Conservation (phyloP, 2,797 vertebrate genomes). For the Philypnodon macrostomus region DNA sequence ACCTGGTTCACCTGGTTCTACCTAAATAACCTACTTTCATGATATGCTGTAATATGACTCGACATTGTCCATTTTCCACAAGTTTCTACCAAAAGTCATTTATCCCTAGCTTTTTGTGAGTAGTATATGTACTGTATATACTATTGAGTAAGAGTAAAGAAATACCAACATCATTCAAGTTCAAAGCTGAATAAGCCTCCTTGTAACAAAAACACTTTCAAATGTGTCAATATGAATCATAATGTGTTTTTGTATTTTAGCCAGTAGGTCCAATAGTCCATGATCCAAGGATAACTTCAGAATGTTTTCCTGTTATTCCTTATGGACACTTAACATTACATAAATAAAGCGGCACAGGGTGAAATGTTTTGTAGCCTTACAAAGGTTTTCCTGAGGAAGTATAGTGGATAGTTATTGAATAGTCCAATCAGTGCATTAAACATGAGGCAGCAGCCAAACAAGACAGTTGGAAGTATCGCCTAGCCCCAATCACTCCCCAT, state of each 20-base stretch:
- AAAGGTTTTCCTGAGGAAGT: not conserved
- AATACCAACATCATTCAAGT: too few species aligned
- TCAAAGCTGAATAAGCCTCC: too few species aligned
- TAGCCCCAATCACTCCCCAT: constrained; percentile 10
- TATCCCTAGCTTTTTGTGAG: too few species aligned
- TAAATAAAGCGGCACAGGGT: constrained; percentile 11
- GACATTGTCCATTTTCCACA: too few species aligned
- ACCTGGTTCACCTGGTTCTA: too few species aligned
- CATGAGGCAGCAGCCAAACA: constrained; percentile 22
- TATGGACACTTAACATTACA: not conserved
- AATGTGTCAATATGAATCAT: constrained; percentile 9
- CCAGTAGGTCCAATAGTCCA: not conserved
- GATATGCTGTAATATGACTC: too few species aligned
- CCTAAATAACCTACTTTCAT: too few species aligned
- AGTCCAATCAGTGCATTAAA: constrained; percentile 6
- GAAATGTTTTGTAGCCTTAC: constrained; percentile 12
- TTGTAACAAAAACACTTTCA: too few species aligned
- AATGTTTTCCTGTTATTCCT: constrained; percentile 2
- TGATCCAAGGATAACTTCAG: constrained; percentile 7
- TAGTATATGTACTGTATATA: too few species aligned
- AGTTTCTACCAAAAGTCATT: too few species aligned
- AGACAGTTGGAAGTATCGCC: constrained; percentile 27
- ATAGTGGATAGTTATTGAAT: constrained; percentile 9
- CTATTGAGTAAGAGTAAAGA: too few species aligned
- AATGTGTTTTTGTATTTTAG: constrained; percentile 4